These are phyloP conservation scores for Mugil cephalus DNA, from an alignment of 2,113 vertebrate species.

Conservation along the genomic window DNA sequence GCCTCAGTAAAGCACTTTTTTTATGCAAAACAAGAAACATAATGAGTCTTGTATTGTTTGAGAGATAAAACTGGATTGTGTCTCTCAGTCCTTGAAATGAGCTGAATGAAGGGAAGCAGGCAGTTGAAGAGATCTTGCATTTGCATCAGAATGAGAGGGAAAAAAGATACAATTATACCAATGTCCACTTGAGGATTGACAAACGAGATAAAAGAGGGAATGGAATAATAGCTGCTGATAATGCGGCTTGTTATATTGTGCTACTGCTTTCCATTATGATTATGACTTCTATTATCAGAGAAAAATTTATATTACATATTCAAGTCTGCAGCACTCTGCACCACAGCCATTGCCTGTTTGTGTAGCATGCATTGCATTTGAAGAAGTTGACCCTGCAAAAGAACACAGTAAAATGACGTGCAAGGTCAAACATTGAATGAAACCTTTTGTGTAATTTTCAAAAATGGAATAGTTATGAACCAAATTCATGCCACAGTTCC, in stretches of 20 bases:
- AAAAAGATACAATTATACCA: slow-evolving; percentile 5
- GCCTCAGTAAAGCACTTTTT: background rate
- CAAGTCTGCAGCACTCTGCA: background rate
- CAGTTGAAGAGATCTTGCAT: background rate
- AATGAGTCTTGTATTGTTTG: background rate
- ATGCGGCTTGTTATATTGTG: background rate
- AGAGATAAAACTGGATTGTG: background rate
- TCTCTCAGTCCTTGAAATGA: background rate
- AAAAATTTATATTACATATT: background rate
- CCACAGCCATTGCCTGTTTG: too few species aligned
- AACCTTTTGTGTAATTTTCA: too few species aligned
- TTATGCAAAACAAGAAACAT: background rate
- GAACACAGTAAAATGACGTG: too few species aligned
- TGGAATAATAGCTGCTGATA: background rate
- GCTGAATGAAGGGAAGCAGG: background rate
- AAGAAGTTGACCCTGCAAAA: too few species aligned
- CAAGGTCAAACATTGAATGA: too few species aligned
- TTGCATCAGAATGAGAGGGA: slow-evolving; percentile 31
- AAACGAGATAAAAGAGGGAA: background rate
- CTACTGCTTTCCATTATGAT: background rate
- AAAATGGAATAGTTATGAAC: too few species aligned
- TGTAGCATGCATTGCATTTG: too few species aligned
- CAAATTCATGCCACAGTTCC: too few species aligned
- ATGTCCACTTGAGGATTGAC: background rate
- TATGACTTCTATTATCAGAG: background rate